Conservation (phyloP, 2,797 vertebrate genomes). For the Sparidentex hasta region DNA sequence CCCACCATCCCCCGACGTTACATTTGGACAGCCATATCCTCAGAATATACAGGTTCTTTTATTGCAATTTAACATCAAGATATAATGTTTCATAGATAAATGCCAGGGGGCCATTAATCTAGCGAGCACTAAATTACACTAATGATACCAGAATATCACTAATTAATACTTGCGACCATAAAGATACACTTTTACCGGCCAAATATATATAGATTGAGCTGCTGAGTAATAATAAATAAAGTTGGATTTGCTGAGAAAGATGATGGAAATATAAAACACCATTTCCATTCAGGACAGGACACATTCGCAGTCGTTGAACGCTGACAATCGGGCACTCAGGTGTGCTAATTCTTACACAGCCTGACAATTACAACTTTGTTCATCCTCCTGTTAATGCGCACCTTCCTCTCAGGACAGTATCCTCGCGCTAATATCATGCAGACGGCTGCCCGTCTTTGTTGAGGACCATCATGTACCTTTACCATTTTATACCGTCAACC, state of each 20-base stretch:
- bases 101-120: slow-evolving; percentile 86
- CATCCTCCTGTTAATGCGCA: neutral
- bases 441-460: slow-evolving; percentile 40
- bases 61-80: slow-evolving; percentile 89
- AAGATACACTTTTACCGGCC: slow-evolving; percentile 79
- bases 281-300: slow-evolving; percentile 42
- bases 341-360: slow-evolving; percentile 7
- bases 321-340: slow-evolving; percentile 19
- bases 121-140: slow-evolving; percentile 85
- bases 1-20: slow-evolving; percentile 72
- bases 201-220: slow-evolving; percentile 78
- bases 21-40: slow-evolving; percentile 81
- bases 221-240: slow-evolving; percentile 73
- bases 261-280: slow-evolving; percentile 68
- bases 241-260: slow-evolving; percentile 63
- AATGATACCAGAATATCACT: slow-evolving; percentile 87
- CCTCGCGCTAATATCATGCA: slow-evolving; percentile 7
- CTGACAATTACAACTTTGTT: neutral
- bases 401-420: neutral
- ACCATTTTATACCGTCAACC: slow-evolving; percentile 44
- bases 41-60: slow-evolving; percentile 85
- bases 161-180: slow-evolving; percentile 86
- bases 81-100: slow-evolving; percentile 90
- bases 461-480: slow-evolving; percentile 28
- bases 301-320: slow-evolving; percentile 33